phyloP scores from a whole-genome alignment of 2,113 vertebrate genomes.

The Nannobrachium achirus region DNA sequence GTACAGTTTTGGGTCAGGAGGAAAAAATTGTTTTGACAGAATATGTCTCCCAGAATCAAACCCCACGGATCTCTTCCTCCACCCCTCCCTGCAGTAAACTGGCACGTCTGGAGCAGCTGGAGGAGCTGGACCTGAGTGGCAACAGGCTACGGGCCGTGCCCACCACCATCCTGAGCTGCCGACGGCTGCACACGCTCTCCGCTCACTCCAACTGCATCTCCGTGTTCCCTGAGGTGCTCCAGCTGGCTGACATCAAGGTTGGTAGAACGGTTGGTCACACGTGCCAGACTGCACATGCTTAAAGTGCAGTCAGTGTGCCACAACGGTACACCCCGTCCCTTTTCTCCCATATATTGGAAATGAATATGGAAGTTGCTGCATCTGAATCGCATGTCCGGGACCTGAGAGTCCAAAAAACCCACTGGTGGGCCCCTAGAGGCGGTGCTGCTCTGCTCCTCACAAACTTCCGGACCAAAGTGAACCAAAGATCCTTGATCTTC shows the following conservation, averaged over 20 bases:
- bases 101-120: constrained; percentile 94
- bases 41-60: constrained; percentile 10
- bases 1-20: neutral
- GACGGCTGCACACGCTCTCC: constrained; percentile 90
- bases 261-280: neutral
- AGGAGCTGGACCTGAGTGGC: constrained; percentile 96
- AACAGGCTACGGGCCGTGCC: constrained; percentile 93
- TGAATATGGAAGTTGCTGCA: too few relatives aligned
- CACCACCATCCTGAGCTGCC: constrained; percentile 92
- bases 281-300: neutral
- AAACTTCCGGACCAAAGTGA: too few relatives aligned
- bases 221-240: constrained; percentile 94
- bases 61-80: neutral
- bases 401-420: too few relatives aligned
- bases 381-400: too few relatives aligned
- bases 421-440: too few relatives aligned
- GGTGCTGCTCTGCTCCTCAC: too few relatives aligned
- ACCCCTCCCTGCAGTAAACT: constrained; percentile 86
- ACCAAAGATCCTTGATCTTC: too few relatives aligned
- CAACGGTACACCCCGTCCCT: neutral
- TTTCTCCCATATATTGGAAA: neutral
- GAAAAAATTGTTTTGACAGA: constrained; percentile 14
- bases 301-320: neutral
- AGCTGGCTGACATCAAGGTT: constrained; percentile 95
- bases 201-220: constrained; percentile 96